A percentile compares a stretch with the other conserved stretches of the same genome.
phyloP scores from a whole-genome alignment of 2,888 invertebrate genomes.

The Nomada fabriciana region DNA sequence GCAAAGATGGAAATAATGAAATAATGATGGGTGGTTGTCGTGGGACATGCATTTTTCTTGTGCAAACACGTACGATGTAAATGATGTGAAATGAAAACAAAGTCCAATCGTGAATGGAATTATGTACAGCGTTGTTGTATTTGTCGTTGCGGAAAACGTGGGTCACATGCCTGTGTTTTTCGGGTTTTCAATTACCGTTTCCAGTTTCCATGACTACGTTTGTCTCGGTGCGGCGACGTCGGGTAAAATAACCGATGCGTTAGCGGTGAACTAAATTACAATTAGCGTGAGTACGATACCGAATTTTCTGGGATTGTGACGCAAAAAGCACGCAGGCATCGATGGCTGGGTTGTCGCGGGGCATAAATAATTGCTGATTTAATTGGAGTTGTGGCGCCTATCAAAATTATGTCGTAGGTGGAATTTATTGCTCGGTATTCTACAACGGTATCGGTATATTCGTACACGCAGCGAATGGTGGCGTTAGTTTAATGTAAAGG shows the following conservation, averaged over 20 bases:
- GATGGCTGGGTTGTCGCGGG: conserved; percentile 18
- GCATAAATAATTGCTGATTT: conserved; percentile 45
- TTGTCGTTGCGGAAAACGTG: conserved; percentile 16
- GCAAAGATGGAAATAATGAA: too few relatives aligned
- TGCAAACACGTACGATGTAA: background rate
- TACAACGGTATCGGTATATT: conserved; percentile 30
- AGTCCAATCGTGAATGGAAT: conserved; percentile 43
- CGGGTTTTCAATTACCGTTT: conserved; percentile 32
- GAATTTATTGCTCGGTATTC: conserved; percentile 27
- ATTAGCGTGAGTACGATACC: conserved; percentile 6
- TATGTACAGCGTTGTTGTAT: background rate
- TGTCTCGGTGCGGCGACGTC: background rate
- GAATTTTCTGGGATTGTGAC: conserved; percentile 7
- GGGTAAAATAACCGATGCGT: conserved; percentile 14
- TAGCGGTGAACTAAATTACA: conserved; percentile 29
- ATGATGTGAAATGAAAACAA: conserved; percentile 26
- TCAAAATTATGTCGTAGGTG: conserved; percentile 35
- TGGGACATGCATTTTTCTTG: background rate
- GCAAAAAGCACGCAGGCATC: conserved; percentile 10
- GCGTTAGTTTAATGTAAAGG: conserved; percentile 10
- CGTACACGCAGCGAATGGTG: background rate
- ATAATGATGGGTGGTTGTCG: too few relatives aligned
- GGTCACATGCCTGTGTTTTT: conserved; percentile 10
- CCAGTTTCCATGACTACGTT: conserved; percentile 1
- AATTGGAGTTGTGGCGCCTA: conserved; percentile 26